Percentiles rank a stretch among this genome's conserved stretches.
Evolutionary conservation across 2,113 vertebrate genomes (phyloP).

Genomic region (Anthoscopus minutus): DNA sequence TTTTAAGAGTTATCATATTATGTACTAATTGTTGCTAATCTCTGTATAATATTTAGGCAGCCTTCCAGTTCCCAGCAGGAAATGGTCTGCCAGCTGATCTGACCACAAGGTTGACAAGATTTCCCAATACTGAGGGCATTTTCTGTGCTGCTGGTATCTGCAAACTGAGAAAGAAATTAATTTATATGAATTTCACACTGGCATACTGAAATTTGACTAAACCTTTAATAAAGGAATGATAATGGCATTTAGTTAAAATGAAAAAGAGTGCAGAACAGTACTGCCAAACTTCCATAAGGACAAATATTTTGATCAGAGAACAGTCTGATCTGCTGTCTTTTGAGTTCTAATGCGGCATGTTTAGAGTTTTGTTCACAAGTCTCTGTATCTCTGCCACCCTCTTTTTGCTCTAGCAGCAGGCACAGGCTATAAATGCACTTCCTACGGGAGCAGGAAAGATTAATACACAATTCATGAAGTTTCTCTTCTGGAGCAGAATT

Average conservation of each 20-base stretch:
- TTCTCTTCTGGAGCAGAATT: not conserved
- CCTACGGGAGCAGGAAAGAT: not conserved
- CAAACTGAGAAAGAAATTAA: not conserved
- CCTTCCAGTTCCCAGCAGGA: not conserved
- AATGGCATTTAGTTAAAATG: not conserved
- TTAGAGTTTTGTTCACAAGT: not conserved
- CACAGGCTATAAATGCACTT: not conserved
- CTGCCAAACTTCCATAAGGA: not conserved
- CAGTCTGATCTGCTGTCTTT: not conserved
- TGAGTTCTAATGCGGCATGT: not conserved
- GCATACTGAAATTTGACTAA: not conserved
- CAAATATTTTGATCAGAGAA: not conserved
- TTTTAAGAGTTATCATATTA: not conserved
- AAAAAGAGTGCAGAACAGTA: not conserved
- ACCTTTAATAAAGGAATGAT: not conserved
- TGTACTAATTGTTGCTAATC: not conserved
- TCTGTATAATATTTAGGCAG: not conserved
- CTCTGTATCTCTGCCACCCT: not conserved
- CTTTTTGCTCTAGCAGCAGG: not conserved
- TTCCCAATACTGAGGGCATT: not conserved
- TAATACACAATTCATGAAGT: not conserved
- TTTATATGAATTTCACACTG: not conserved
- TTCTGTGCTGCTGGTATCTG: not conserved
- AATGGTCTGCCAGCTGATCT: not conserved
- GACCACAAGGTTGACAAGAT: not conserved